A percentile compares a stretch with the other conserved stretches of the same genome.
Evolutionary conservation across 1,140 invertebrate genomes (phyloP).

Genomic region (Hyles euphorbiae): DNA sequence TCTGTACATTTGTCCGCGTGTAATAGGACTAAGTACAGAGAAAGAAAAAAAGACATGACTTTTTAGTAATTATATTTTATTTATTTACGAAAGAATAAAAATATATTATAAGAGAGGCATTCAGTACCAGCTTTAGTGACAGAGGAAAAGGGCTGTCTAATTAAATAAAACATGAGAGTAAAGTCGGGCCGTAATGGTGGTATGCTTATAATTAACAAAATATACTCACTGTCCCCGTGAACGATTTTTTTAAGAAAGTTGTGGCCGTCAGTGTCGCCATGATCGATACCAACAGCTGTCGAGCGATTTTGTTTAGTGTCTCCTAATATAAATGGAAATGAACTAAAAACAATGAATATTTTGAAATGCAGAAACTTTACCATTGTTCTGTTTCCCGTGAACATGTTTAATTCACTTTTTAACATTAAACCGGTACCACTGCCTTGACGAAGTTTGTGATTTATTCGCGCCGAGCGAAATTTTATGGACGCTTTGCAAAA

Average conservation of each 20-base stretch:
- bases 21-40: too few species aligned
- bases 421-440: conserved; percentile 10
- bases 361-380: conserved; percentile 12
- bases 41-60: too few species aligned
- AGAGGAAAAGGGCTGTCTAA: not conserved
- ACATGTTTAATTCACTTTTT: conserved; percentile 4
- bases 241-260: conserved; percentile 34
- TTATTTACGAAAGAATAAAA: too few species aligned
- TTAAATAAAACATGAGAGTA: not conserved
- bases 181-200: too few species aligned
- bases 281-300: conserved; percentile 11
- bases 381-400: conserved; percentile 10
- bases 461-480: not conserved
- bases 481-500: not conserved
- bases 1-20: too few species aligned
- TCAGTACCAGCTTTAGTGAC: too few species aligned
- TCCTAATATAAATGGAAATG: conserved; percentile 13
- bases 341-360: conserved; percentile 26
- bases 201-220: not conserved
- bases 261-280: conserved; percentile 27
- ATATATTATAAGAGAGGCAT: too few species aligned
- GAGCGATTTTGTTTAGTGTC: conserved; percentile 7
- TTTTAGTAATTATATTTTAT: too few species aligned
- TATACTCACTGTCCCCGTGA: conserved; percentile 41
- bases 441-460: conserved; percentile 4